Base-by-base conservation (phyloP, 2,797 vertebrate species). In the Denticeps clupeoides region DNA sequence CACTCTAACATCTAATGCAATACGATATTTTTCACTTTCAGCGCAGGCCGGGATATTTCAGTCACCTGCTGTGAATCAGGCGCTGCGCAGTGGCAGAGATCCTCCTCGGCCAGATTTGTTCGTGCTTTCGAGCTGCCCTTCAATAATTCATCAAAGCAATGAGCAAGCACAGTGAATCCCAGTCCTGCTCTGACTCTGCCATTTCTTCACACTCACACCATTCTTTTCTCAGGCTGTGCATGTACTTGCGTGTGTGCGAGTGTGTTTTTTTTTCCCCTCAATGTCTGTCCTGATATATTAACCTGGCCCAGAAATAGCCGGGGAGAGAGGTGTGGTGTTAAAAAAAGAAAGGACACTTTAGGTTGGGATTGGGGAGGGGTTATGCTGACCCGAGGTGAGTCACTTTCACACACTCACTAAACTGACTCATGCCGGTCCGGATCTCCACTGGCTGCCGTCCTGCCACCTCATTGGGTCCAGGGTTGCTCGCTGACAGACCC, bases 21-120 rank as follows among this genome's bases (percentile, higher is more conserved):
- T 76, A 64, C 25, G 77, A 84, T 80, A 81, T 79, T 75, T 80
- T 79, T 77, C 71, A 79, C 79, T 80, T 80, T 82, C 73, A 45
- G 60, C 69, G 73, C 71, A 78, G 78, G 69, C 75, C 71, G 63
- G 71, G 73, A 69, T 78, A 78, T 79, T 80, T 77, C 58, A 66
- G 72, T 79, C 65, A 47, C 67, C 65, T 63, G 55, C 41, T 61
- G 45, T 57, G 52, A 69, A 70, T 68, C 66, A 59, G 65, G 59
- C 49, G 53, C 63, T 73, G 63, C 65, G 63, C n/a, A n/a, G n/a
- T n/a, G n/a, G n/a, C n/a, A n/a, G n/a, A n/a, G n/a, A n/a, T n/a
- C n/a, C n/a, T n/a, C n/a, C n/a, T n/a, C n/a, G n/a, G n/a, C n/a
- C n/a, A n/a, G n/a, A n/a, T n/a, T n/a, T n/a, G n/a, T n/a, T n/a